Evolutionary conservation across 2,113 vertebrate species (phyloP).

Genomic region (Laticauda colubrina): DNA sequence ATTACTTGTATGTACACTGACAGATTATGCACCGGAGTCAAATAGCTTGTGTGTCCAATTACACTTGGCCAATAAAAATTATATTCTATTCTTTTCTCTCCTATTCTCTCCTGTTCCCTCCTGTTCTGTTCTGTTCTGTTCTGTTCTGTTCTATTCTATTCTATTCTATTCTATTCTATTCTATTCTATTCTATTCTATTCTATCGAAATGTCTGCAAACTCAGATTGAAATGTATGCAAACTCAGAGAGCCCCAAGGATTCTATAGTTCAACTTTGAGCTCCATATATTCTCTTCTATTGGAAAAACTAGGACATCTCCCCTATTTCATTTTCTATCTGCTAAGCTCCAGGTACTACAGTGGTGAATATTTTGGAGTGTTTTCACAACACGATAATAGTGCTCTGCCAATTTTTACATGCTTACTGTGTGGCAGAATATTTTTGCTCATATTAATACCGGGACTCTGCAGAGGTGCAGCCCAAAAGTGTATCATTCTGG

Average conservation of each 20-base stretch:
- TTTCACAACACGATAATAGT: background rate
- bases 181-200: too few relatives aligned
- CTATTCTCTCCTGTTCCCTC: accelerated
- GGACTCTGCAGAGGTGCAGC: background rate
- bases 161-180: too few relatives aligned
- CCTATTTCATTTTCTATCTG: background rate
- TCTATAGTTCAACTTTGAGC: background rate
- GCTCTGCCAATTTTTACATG: background rate
- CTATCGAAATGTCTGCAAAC: too few relatives aligned
- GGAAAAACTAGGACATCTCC: background rate
- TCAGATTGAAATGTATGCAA: background rate
- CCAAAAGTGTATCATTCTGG: background rate
- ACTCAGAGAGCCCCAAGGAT: background rate
- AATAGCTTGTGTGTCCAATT: too few relatives aligned
- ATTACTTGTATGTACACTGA: too few relatives aligned
- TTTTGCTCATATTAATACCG: background rate
- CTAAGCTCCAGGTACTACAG: background rate
- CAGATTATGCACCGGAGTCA: too few relatives aligned
- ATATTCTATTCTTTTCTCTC: too few relatives aligned
- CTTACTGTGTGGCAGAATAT: background rate
- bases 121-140: too few relatives aligned
- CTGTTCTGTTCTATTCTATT: too few relatives aligned
- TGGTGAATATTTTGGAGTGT: background rate
- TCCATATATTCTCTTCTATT: background rate
- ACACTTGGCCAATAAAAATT: too few relatives aligned